phyloP scores from a whole-genome alignment of 2,113 vertebrate species.

The Meleagris gallopavo region DNA sequence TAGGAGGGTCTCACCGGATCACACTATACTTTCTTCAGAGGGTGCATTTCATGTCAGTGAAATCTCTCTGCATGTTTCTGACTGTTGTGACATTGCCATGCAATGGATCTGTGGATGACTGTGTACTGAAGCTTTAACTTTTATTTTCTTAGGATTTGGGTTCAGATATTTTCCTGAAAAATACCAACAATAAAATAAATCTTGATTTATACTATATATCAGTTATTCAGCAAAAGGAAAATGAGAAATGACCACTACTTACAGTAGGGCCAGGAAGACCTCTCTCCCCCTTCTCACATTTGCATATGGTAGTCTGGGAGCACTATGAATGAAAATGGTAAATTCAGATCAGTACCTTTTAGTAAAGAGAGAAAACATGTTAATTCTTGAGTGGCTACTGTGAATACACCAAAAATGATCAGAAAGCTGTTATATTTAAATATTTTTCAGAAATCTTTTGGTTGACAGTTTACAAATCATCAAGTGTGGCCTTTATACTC shows the following conservation, averaged over 20 bases:
- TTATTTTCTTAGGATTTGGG: neutral
- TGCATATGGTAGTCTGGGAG: slow-evolving; percentile 80
- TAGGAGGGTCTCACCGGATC: neutral
- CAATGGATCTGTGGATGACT: neutral
- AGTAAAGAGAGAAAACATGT: neutral
- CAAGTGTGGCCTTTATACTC: neutral
- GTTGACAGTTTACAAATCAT: neutral
- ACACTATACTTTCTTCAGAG: neutral
- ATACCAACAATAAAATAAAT: neutral
- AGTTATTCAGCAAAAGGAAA: neutral
- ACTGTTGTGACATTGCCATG: neutral
- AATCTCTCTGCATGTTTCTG: neutral
- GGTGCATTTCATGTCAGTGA: neutral
- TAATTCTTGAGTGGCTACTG: neutral
- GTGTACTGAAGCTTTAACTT: neutral
- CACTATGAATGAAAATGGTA: slow-evolving; percentile 80
- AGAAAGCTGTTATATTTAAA: neutral
- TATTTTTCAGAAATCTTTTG: slow-evolving; percentile 4
- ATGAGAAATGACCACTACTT: slow-evolving; percentile 73
- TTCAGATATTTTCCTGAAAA: neutral
- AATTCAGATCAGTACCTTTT: slow-evolving; percentile 23
- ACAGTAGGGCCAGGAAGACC: slow-evolving; percentile 85
- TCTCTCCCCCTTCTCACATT: slow-evolving; percentile 90
- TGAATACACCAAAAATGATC: neutral
- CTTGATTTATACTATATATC: neutral